Conservation (phyloP, 1,140 invertebrate genomes). For the Rhynchophorus ferrugineus region DNA sequence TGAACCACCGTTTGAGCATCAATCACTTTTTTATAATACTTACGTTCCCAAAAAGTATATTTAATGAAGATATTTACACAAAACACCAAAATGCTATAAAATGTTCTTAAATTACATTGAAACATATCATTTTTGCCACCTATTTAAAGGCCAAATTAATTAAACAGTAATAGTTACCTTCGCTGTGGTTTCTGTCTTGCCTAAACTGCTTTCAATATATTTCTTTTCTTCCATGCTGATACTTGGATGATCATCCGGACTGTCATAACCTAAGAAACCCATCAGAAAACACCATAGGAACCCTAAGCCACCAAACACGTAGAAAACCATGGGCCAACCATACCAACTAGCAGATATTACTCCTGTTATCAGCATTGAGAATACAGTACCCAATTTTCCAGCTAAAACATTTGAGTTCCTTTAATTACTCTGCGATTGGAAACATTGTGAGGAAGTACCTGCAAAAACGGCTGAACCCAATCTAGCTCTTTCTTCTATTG, state of each 20-base stretch:
- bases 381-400: constrained; percentile 61
- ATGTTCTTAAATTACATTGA: too few species aligned
- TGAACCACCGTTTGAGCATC: too few species aligned
- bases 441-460: constrained; percentile 39
- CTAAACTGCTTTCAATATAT: constrained; percentile 50
- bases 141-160: neutral
- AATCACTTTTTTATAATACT: too few species aligned
- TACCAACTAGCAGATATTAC: constrained; percentile 51
- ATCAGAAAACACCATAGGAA: constrained; percentile 55
- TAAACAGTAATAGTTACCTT: constrained; percentile 34
- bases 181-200: constrained; percentile 6
- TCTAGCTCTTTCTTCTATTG: constrained; percentile 49
- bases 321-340: constrained; percentile 76
- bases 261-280: constrained; percentile 55
- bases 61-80: too few species aligned
- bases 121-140: too few species aligned
- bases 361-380: constrained; percentile 65
- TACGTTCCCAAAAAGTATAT: too few species aligned
- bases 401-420: constrained; percentile 49
- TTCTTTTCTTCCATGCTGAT: constrained; percentile 54
- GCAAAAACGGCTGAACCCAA: constrained; percentile 51
- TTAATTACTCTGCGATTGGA: constrained; percentile 38
- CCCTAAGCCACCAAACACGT: constrained; percentile 59
- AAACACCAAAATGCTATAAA: too few species aligned
- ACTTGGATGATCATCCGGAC: constrained; percentile 51